These are phyloP conservation scores for Sialis lutaria DNA, from an alignment of 2,888 invertebrate species.

Conservation along the genomic window DNA sequence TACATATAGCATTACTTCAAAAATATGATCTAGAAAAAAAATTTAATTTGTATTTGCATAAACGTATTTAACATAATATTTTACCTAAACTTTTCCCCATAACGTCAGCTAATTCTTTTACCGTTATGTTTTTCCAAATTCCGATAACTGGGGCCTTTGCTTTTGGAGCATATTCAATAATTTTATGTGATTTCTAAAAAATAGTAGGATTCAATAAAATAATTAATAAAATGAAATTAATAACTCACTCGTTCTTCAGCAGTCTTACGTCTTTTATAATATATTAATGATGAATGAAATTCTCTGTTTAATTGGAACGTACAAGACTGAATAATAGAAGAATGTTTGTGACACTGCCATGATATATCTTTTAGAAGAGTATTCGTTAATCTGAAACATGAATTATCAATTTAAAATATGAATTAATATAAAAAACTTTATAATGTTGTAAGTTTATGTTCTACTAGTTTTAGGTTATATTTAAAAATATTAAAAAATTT, in stretches of 20 bases:
- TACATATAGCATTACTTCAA: constrained; percentile 48
- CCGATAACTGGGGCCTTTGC: constrained; percentile 34
- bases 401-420: background rate
- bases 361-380: background rate
- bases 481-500: too few species aligned
- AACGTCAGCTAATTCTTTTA: constrained; percentile 49
- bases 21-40: constrained; percentile 40
- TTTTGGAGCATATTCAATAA: constrained; percentile 44
- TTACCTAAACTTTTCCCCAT: constrained; percentile 44
- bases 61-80: constrained; percentile 6
- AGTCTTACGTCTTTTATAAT: constrained; percentile 40
- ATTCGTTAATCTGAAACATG: background rate
- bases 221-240: constrained; percentile 1
- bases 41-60: background rate
- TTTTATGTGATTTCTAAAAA: constrained; percentile 29
- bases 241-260: constrained; percentile 39
- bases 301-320: constrained; percentile 2
- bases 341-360: background rate
- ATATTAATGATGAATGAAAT: constrained; percentile 22
- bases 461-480: too few species aligned
- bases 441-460: too few species aligned
- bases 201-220: constrained; percentile 4
- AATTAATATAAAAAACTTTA: too few species aligned
- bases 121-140: constrained; percentile 70
- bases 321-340: background rate